Base-by-base conservation (phyloP, 2,797 vertebrate species). In the Danio tinwini region DNA sequence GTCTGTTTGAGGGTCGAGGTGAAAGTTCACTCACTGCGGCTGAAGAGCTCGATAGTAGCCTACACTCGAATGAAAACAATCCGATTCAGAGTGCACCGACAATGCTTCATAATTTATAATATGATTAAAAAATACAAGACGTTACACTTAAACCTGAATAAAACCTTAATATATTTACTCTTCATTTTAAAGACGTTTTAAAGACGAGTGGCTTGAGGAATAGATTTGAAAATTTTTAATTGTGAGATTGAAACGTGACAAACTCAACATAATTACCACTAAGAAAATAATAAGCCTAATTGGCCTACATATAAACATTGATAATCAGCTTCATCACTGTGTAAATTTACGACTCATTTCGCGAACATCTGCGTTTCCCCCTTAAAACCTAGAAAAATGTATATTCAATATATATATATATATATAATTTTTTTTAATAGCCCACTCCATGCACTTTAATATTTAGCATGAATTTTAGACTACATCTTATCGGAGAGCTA, bases 1-100 rank as follows among this genome's bases (percentile, higher is more conserved):
- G 80, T 82, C 82, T 81, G 82, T 79, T 84, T 85, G 62, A 86
- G 88, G 89, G 89, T 90, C 80, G 88, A 83, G 92, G 92, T 93
- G 88, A 93, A 92, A 93, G 91, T 92, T 94, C 91, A 93, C 84
- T 86, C 88, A 87, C 88, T 91, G 90, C 87, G 89, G 89, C 87
- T 86, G 86, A 75, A 91, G 83, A 88, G 89, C 65, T 80, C 78
- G 78, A 88, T 83, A 81, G 49, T 87, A 52, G 9, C 49, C 14
- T 1, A 89, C 85, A 88, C 79, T 76, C 73, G 84, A 89, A 84
- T 84, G 78, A 76, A 56, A 17, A 56, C 40, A 56, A 21, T 21
- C 50, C 49, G 58, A 39, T 58, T 17, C 13, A 62, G 69, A 84
- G 63, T 37, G 45, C 45, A 58, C 8, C 45, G 67, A 65, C 45